These are phyloP conservation scores for Drosophila hydei DNA, from an alignment of 1,140 invertebrate genomes.

Conservation along the genomic window DNA sequence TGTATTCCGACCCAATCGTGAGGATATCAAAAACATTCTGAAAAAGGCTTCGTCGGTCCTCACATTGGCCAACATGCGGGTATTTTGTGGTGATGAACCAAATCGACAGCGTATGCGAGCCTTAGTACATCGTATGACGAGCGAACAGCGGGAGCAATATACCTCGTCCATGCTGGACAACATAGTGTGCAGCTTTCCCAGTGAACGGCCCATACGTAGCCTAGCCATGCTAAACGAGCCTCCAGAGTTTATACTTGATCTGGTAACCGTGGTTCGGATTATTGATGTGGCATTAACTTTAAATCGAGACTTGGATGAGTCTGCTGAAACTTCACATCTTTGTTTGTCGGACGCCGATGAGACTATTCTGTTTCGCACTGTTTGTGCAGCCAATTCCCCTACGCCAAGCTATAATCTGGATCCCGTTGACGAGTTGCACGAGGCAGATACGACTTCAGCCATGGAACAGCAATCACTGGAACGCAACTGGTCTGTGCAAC, in stretches of 20 bases:
- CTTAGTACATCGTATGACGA: constrained; percentile 63
- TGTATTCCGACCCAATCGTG: constrained; percentile 68
- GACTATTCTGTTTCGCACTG: constrained; percentile 73
- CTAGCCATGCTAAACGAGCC: constrained; percentile 63
- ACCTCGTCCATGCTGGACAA: constrained; percentile 67
- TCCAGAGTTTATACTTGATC: constrained; percentile 70
- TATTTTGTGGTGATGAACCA: constrained; percentile 80
- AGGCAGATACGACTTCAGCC: constrained; percentile 55
- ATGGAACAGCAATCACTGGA: constrained; percentile 36
- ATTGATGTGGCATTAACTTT: constrained; percentile 79
- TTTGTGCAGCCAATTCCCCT: constrained; percentile 69
- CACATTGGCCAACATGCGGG: constrained; percentile 76
- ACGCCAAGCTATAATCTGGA: constrained; percentile 67
- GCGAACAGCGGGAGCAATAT: constrained; percentile 58
- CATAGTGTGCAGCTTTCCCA: constrained; percentile 61
- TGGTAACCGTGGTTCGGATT: constrained; percentile 67
- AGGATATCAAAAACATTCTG: constrained; percentile 80
- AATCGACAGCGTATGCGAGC: constrained; percentile 77
- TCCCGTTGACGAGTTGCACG: constrained; percentile 66
- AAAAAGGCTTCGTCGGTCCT: constrained; percentile 68
- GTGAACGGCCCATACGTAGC: constrained; percentile 59
- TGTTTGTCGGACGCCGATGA: constrained; percentile 75
- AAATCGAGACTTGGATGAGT: constrained; percentile 77
- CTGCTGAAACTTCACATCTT: constrained; percentile 62
- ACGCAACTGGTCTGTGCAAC: constrained; percentile 67